phyloP scores from a whole-genome alignment of 2,888 invertebrate genomes.

The Trichopria drosophilae region DNA sequence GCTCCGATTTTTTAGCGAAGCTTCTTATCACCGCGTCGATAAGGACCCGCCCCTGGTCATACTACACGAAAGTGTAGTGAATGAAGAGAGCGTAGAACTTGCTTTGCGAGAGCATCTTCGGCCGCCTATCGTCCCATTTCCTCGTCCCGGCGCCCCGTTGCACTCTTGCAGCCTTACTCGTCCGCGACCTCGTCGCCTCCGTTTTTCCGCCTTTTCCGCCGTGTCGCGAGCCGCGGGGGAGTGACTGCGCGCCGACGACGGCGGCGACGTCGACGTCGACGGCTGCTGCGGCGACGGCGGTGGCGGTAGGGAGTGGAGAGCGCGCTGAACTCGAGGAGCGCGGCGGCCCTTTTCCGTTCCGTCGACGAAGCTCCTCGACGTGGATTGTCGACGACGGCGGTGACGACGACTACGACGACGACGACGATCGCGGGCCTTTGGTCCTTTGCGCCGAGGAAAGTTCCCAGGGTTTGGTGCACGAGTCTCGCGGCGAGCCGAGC shows the following conservation, averaged over 20 bases:
- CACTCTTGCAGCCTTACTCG: neutral
- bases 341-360: too few species aligned
- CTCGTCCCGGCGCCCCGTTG: neutral
- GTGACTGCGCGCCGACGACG: constrained; percentile 2
- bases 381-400: neutral
- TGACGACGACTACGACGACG: too few species aligned
- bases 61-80: constrained; percentile 56
- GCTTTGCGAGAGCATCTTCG: constrained; percentile 54
- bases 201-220: constrained; percentile 2
- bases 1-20: too few species aligned
- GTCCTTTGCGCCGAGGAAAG: too few species aligned
- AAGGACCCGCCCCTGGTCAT: constrained; percentile 53
- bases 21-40: constrained; percentile 42
- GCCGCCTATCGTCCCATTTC: neutral
- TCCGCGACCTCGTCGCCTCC: constrained; percentile 7
- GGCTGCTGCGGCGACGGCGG: neutral
- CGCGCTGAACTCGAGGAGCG: too few species aligned
- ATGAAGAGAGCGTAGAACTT: constrained; percentile 56
- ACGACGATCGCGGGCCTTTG: neutral
- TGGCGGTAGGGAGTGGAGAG: too few species aligned
- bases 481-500: too few species aligned
- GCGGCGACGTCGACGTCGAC: neutral
- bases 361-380: neutral
- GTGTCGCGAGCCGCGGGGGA: neutral
- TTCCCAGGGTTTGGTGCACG: too few species aligned